These are phyloP conservation scores for Drosophila obscura DNA, from an alignment of 1,140 invertebrate species.

Conservation along the genomic window DNA sequence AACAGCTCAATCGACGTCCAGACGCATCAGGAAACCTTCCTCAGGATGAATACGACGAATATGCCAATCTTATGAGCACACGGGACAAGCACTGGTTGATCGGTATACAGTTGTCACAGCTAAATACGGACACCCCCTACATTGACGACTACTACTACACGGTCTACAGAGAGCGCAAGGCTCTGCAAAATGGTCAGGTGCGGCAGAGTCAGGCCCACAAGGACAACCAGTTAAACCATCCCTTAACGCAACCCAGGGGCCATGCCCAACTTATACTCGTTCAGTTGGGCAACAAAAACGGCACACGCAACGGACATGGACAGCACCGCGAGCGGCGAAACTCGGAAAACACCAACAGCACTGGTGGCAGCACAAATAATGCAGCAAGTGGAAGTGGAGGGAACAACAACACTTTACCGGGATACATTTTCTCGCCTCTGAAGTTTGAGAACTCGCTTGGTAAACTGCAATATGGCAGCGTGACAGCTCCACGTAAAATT, in stretches of 20 bases:
- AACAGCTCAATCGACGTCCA: constrained; percentile 42
- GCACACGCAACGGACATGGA: constrained; percentile 72
- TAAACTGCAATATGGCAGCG: constrained; percentile 93
- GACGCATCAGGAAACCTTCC: constrained; percentile 77
- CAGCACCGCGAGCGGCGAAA: constrained; percentile 85
- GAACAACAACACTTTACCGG: constrained; percentile 79
- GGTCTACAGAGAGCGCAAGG: constrained; percentile 87
- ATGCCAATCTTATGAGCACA: constrained; percentile 94
- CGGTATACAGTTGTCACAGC: constrained; percentile 95
- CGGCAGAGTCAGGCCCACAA: constrained; percentile 86
- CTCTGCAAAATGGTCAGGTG: constrained; percentile 84
- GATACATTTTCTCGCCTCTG: constrained; percentile 88
- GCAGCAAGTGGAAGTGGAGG: constrained; percentile 69
- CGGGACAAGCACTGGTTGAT: constrained; percentile 96
- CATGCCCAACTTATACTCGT: constrained; percentile 82
- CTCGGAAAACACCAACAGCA: constrained; percentile 79
- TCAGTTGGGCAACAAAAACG: constrained; percentile 83
- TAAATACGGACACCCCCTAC: constrained; percentile 93
- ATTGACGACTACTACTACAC: constrained; percentile 94
- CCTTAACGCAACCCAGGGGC: constrained; percentile 84
- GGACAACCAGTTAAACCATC: constrained; percentile 87
- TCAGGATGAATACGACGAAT: constrained; percentile 88
- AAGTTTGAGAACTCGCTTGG: constrained; percentile 97
- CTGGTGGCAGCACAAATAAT: constrained; percentile 64
- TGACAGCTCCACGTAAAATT: constrained; percentile 96